A percentile compares a stretch with the other conserved stretches of the same genome.
Conservation (phyloP, 2,888 invertebrate genomes). For the Mesochorus sp. region DNA sequence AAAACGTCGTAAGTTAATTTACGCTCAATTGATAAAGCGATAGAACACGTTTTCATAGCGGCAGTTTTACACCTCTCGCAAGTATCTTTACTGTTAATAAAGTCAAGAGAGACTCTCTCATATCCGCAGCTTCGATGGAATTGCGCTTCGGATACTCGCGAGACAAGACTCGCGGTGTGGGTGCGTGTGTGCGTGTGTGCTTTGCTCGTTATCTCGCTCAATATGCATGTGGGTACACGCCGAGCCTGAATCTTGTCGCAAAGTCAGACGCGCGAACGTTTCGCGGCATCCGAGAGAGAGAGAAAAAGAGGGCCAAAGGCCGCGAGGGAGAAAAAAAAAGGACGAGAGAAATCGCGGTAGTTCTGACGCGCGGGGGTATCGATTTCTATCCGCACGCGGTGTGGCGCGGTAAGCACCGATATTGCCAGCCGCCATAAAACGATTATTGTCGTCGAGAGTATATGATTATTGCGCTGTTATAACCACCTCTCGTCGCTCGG, state of each 20-base stretch:
- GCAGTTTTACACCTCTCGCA: constrained; percentile 43
- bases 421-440: constrained; percentile 78
- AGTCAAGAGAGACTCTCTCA: constrained; percentile 54
- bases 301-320: constrained; percentile 15
- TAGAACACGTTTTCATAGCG: constrained; percentile 57
- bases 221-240: not conserved
- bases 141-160: constrained; percentile 53
- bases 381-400: constrained; percentile 69
- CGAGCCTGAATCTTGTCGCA: constrained; percentile 27
- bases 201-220: constrained; percentile 39
- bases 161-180: too few species aligned
- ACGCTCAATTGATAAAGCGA: constrained; percentile 54
- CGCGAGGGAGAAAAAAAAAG: constrained; percentile 12
- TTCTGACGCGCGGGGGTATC: constrained; percentile 70
- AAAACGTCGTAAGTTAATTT: constrained; percentile 51
- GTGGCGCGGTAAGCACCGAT: constrained; percentile 69
- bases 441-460: constrained; percentile 80
- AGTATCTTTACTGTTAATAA: constrained; percentile 38
- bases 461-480: constrained; percentile 80
- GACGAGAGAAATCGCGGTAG: constrained; percentile 43
- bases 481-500: constrained; percentile 69
- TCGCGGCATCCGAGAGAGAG: constrained; percentile 10
- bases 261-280: constrained; percentile 19
- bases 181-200: not conserved
- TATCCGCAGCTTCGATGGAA: constrained; percentile 48